A percentile compares a stretch with the other conserved stretches of the same genome.
phyloP scores from a whole-genome alignment of 2,113 vertebrate species.

The Suricata suricatta region DNA sequence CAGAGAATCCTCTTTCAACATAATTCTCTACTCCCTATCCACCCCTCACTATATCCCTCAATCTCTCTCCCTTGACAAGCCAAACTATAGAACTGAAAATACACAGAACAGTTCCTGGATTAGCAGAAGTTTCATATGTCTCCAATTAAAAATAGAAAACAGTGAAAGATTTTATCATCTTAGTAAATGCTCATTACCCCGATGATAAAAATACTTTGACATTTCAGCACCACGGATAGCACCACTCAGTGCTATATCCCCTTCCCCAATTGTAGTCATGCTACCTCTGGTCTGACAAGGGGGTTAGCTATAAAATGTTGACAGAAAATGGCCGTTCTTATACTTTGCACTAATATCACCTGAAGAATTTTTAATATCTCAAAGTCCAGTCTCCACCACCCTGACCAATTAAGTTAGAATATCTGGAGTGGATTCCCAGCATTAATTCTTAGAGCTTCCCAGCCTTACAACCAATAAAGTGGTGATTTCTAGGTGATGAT shows the following conservation, averaged over 20 bases:
- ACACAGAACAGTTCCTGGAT: neutral
- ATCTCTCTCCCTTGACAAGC: neutral
- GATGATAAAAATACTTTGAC: neutral
- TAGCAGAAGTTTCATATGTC: neutral
- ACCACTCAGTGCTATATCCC: accelerated
- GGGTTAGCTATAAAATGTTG: neutral
- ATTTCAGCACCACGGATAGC: slow-evolving; percentile 55
- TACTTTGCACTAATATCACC: neutral
- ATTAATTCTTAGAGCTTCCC: neutral
- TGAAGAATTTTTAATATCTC: neutral
- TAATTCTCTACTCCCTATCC: neutral
- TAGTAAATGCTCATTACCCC: neutral
- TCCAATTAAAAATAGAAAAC: neutral
- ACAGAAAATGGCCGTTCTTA: neutral
- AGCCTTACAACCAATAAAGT: slow-evolving; percentile 35
- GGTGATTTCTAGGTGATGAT: neutral
- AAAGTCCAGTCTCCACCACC: neutral
- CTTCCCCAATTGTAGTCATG: neutral
- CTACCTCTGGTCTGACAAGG: neutral
- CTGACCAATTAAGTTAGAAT: neutral
- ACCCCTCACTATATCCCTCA: neutral
- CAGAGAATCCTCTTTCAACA: neutral
- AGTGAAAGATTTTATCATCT: neutral
- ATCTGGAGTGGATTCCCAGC: neutral
- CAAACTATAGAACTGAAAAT: neutral